Conservation (phyloP, 2,888 invertebrate species). For the Harpagoxenus sublaevis region DNA sequence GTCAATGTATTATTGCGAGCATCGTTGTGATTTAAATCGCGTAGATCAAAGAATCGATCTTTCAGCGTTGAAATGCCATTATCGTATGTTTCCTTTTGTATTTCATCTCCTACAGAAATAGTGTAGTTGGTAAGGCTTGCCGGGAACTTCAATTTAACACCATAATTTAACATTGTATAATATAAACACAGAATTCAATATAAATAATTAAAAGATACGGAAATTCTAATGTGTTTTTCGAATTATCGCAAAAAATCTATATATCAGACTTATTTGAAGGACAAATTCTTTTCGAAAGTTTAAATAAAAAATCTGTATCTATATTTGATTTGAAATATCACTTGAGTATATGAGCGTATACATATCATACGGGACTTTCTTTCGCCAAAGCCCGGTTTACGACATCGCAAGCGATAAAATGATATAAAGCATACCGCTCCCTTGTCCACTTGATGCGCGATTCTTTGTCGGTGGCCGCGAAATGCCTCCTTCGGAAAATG, state of each 20-base stretch:
- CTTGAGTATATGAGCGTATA: neutral
- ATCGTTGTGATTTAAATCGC: neutral
- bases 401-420: slow-evolving; percentile 46
- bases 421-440: slow-evolving; percentile 43
- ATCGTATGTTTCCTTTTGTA: neutral
- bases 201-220: neutral
- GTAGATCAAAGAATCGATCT: neutral
- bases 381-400: slow-evolving; percentile 23
- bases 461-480: slow-evolving; percentile 43
- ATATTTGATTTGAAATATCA: slow-evolving; percentile 31
- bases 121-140: neutral
- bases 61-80: neutral
- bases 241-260: neutral
- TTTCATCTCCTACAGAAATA: neutral
- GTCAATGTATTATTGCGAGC: slow-evolving; percentile 27
- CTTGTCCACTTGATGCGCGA: slow-evolving; percentile 56
- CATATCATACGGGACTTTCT: slow-evolving; percentile 5
- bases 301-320: neutral
- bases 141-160: neutral
- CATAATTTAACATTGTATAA: neutral
- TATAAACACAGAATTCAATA: neutral
- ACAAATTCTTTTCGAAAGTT: neutral
- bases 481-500: slow-evolving; percentile 46
- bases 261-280: neutral
- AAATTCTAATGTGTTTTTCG: neutral